Evolutionary conservation across 2,113 vertebrate species (phyloP), one percentile per base, ranked within the genome.

Genomic region (Mastomys coucha): DNA sequence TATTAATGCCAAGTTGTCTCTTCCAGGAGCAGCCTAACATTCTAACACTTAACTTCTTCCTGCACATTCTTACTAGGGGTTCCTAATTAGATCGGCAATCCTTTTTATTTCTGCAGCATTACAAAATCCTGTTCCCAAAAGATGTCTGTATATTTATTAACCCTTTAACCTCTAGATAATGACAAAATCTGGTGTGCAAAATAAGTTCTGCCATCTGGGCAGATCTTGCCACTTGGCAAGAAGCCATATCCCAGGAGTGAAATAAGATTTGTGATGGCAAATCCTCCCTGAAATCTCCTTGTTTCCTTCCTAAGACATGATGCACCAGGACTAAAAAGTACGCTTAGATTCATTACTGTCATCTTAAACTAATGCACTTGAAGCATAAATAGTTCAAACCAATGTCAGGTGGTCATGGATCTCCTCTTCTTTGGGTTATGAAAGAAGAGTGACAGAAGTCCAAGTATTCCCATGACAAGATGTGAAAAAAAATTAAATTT

Each of bases 91-190:
- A 53, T 58, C 31, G 12, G 42, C 17, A 58, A 51, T 13, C 6
- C 9, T 53, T 95, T 94, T 28, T 72, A 58, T 86, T 85, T 91
- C n/a, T n/a, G 73, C 31, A 58, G n/a, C n/a, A 73, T 85, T 95
- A 8, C 24, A 72, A 85, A 73, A 89, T 78, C 70, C 72, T 73
- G 28, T 36, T 56, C 89, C 73, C 2, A 56, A 70, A 75, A 51
- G 53, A 78, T 70, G 20, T 63, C 70, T 78, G 14, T 77, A 9
- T 65, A 63, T 89, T 77, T 56, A 65, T 80, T 39, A 72, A 91
- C 82, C 26, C 33, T 88, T 63, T 72, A 39, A 56, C 75, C 19
- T 91, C 53, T 51, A 67, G 63, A 67, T 89, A 78, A 89, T 4
- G 14, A 85, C 56, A 89, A 51, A 53, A 53, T 77, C 88, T 95